Percentiles rank a stretch among this genome's conserved stretches.
Conservation (phyloP, 1,140 invertebrate species). For the Kradibia gibbosae region DNA sequence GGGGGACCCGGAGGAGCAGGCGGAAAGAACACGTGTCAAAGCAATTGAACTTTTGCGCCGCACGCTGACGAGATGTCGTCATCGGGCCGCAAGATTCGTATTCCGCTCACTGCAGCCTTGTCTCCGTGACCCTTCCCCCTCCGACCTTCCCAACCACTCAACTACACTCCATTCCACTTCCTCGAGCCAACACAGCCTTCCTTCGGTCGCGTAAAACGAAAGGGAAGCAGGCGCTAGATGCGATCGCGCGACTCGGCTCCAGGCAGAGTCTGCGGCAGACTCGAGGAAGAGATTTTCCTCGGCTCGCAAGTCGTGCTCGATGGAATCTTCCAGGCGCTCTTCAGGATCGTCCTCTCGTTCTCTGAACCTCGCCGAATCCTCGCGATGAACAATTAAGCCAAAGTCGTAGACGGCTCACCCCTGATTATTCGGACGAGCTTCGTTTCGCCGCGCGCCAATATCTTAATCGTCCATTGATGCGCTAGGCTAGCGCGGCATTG, state of each 20-base stretch:
- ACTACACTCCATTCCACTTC: background rate
- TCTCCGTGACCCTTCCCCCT: background rate
- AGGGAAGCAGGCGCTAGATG: constrained; percentile 28
- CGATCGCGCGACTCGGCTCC: constrained; percentile 51
- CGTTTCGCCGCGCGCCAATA: background rate
- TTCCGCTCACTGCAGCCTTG: constrained; percentile 11
- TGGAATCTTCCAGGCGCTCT: too few species aligned
- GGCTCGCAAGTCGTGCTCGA: too few species aligned
- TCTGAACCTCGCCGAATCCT: background rate
- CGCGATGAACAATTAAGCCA: background rate
- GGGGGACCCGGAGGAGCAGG: background rate
- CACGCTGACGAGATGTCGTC: background rate
- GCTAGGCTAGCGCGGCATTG: background rate
- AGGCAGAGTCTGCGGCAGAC: too few species aligned
- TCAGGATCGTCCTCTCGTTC: background rate
- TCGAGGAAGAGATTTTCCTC: too few species aligned
- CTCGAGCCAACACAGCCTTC: background rate
- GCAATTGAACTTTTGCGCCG: constrained; percentile 12
- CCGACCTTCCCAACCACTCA: background rate
- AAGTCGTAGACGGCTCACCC: background rate
- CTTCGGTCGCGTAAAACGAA: constrained; percentile 48
- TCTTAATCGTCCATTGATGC: background rate
- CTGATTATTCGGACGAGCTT: background rate
- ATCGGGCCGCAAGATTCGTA: constrained; percentile 24
- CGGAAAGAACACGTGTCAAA: background rate